Evolutionary conservation across 2,797 vertebrate species (phyloP), one percentile per base, ranked within the genome.

Genomic region (Acipenser oxyrinchus): DNA sequence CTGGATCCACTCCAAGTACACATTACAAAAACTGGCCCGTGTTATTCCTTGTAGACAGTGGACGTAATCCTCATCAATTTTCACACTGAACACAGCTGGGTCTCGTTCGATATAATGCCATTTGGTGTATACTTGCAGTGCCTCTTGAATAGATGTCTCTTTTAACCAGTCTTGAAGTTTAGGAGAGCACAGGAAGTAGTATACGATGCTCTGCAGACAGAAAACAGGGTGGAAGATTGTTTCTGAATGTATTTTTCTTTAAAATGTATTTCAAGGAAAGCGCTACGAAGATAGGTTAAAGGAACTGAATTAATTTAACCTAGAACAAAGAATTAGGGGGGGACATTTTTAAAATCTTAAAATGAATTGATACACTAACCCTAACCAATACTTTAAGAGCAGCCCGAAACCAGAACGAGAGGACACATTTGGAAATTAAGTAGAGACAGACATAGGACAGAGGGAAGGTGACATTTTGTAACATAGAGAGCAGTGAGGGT

Each of bases 21-120:
- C 88, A 1, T 91, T 97, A 76, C 96, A 99, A 84, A 93, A 98
- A 79, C 96, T 99, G 77, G 95, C 95, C 2, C 96, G 87, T 0
- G 96, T 97, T 77, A 99, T 91, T 1, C 96, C 96, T 82, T 98
- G 95, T 70, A 98, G 92, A 73, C 95, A 97, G 0, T 96, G 96
- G 53, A 97, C 93, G 1, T 95, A 99, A 82, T 99, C 96, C 51
- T 99, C 96, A 6, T 99, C 96, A 48, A 92, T 93, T 85, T 97
- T 97, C 62, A 95, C 87, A 1, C 89, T 95, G 74, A 98, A 98
- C 80, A 95, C 91, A 0, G 93, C 91, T 1, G 93, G 91, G 82
- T 98, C 96, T 0, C 93, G 91, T 75, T 98, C 96, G 9, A 98
- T 93, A 74, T 99, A 91, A 81, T 98, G 94, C 95, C 96, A 98